Conservation (phyloP, 2,797 vertebrate species). For the Cuculus canorus region DNA sequence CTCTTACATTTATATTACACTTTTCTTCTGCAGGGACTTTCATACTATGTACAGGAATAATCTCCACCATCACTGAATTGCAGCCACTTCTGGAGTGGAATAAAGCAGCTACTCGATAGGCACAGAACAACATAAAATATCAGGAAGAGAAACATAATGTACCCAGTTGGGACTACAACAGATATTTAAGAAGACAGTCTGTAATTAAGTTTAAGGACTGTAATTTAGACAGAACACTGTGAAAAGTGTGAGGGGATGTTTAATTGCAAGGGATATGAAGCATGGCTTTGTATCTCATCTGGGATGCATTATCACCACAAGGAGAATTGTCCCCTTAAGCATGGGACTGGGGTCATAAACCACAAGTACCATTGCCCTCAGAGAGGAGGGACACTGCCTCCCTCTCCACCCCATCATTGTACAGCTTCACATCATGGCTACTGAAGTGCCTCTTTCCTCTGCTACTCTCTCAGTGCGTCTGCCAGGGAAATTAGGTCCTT, state of each 20-base stretch:
- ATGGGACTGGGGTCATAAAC: not conserved
- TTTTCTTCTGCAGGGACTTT: conserved; percentile 52
- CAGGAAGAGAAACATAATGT: conserved; percentile 9
- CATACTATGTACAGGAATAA: conserved; percentile 44
- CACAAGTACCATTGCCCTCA: not conserved
- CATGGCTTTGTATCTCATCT: conserved; percentile 45
- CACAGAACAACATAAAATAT: conserved; percentile 34
- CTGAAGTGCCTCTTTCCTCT: not conserved
- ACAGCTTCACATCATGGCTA: not conserved
- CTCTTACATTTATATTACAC: conserved; percentile 65
- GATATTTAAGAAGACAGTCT: conserved; percentile 30
- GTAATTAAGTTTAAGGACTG: conserved; percentile 51
- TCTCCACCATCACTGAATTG: conserved; percentile 45
- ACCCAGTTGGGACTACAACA: not conserved
- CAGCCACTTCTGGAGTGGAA: conserved; percentile 37
- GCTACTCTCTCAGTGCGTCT: not conserved
- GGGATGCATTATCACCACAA: not conserved
- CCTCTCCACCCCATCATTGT: not conserved
- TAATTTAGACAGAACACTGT: conserved; percentile 21
- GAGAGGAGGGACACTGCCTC: not conserved
- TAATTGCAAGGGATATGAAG: not conserved
- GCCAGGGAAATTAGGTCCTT: not conserved
- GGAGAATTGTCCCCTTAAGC: not conserved
- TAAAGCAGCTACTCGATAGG: not conserved
- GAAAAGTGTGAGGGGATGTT: conserved; percentile 7